Conservation (phyloP, 1,140 invertebrate genomes). For the Hylaeus anthracinus region DNA sequence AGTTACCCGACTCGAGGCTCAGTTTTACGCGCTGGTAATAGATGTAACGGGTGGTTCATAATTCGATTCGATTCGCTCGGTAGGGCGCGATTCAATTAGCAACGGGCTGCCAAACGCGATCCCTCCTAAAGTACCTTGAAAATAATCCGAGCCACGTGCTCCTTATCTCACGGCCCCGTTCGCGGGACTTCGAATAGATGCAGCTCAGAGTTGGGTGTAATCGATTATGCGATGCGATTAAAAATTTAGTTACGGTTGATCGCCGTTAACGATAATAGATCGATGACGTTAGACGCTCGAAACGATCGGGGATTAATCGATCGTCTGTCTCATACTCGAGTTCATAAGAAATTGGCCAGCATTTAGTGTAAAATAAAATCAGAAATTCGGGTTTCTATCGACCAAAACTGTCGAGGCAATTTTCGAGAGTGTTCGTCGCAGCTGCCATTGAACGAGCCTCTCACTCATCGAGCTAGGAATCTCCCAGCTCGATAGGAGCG, state of each 20-base stretch:
- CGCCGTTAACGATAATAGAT: no score
- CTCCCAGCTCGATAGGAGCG: neutral
- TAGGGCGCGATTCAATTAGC: conserved; percentile 32
- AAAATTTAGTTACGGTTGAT: no score
- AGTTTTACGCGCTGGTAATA: neutral
- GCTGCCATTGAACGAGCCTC: conserved; percentile 44
- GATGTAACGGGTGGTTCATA: conserved; percentile 3
- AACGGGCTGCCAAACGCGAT: neutral
- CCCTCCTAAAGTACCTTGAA: neutral
- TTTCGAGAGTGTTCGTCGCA: conserved; percentile 30
- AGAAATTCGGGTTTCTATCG: no score
- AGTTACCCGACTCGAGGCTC: no score
- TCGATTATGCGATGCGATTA: no score
- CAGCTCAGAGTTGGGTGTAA: no score
- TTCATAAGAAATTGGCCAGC: no score
- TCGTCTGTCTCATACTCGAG: no score
- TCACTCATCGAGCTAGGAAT: conserved; percentile 6
- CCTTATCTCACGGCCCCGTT: conserved; percentile 37
- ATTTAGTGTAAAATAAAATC: no score
- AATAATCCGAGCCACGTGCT: conserved; percentile 37
- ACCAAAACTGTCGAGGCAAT: conserved; percentile 1
- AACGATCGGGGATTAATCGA: no score
- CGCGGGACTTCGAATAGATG: neutral
- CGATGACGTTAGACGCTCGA: no score
- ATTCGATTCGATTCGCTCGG: conserved; percentile 20